Conservation (phyloP, 2,113 vertebrate species). For the Heterotilapia buettikoferi region DNA sequence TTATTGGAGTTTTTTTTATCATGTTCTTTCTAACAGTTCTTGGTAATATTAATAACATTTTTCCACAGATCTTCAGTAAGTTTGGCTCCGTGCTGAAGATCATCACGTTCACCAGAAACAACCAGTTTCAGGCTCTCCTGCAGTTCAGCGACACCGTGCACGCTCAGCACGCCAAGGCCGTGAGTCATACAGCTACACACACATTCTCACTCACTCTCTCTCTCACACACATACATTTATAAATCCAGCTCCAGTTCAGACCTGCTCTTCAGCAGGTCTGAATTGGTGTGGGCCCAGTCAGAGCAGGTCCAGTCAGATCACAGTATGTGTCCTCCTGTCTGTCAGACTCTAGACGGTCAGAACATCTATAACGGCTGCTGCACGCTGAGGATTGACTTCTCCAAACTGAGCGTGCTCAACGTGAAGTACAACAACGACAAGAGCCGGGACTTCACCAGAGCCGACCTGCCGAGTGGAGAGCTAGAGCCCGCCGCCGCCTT, state of each 20-base stretch:
- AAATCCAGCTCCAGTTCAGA: background rate
- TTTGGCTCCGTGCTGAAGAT: conserved; percentile 50
- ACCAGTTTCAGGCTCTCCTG: conserved; percentile 56
- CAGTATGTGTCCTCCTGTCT: background rate
- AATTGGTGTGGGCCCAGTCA: background rate
- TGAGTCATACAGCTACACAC: conserved; percentile 1
- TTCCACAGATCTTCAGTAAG: conserved; percentile 50
- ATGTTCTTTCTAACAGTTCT: background rate
- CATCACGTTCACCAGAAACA: conserved; percentile 56
- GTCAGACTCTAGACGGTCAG: conserved; percentile 50
- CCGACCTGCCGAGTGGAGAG: conserved; percentile 39
- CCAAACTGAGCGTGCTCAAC: conserved; percentile 52
- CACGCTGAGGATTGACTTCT: conserved; percentile 48
- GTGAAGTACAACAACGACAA: conserved; percentile 61
- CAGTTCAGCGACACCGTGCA: conserved; percentile 43
- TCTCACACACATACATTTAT: fast-evolving
- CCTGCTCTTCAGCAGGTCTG: background rate
- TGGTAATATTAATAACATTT: background rate
- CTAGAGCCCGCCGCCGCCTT: conserved; percentile 34
- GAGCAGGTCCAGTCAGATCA: background rate
- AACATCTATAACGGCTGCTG: conserved; percentile 62
- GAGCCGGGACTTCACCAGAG: conserved; percentile 55
- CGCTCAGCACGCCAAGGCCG: conserved; percentile 51
- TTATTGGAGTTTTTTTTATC: background rate
- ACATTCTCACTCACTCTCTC: background rate